Base-by-base conservation (phyloP, 2,113 vertebrate genomes). In the Paralichthys olivaceus region DNA sequence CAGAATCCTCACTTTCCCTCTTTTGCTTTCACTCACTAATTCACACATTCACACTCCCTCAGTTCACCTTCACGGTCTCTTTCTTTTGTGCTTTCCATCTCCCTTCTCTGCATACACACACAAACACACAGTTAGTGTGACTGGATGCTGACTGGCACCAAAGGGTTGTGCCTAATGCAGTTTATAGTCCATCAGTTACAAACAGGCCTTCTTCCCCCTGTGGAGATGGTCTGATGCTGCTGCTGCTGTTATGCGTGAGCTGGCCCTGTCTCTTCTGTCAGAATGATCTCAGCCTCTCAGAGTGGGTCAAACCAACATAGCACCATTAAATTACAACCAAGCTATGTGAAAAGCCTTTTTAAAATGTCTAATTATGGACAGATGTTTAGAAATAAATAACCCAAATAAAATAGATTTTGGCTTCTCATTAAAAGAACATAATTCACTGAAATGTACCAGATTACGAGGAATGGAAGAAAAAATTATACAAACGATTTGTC, bases 141-240 rank as follows among this genome's bases (percentile, higher is more conserved):
- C 23, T 63, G 32, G 55, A 19, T 72, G 62, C 40, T 17, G 45
- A 55, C 51, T 26, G 25, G 14, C 71, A 54, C 45, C 19, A 64
- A 72, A 69, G 63, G 53, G 12, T 56, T 55, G 62, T 56, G 68
- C 76, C 77, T 81, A 56, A 45, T 67, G 29, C 69, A 51, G 63
- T 54, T 75, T 75, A 40, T 40, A 68, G 56, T 34, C 28, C 9
- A 2, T 68, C 69, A 77, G 58, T 64, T 68, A 68, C 60, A 81
- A 74, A 29, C 77, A 70, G 69, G 43, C 34, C 71, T 66, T 26
- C 45, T 22, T 20, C 49, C 49, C 69, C 25, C 47, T 2, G 66
- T 23, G 34, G 47, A 74, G 54, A 23, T 28, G n/a, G 63, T 43
- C 72, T 59, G 54, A 66, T 28, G 69, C 37, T 56, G 62, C 51